These are phyloP conservation scores for Bugula neritina DNA, from an alignment of 2,888 invertebrate genomes.

Conservation along the genomic window DNA sequence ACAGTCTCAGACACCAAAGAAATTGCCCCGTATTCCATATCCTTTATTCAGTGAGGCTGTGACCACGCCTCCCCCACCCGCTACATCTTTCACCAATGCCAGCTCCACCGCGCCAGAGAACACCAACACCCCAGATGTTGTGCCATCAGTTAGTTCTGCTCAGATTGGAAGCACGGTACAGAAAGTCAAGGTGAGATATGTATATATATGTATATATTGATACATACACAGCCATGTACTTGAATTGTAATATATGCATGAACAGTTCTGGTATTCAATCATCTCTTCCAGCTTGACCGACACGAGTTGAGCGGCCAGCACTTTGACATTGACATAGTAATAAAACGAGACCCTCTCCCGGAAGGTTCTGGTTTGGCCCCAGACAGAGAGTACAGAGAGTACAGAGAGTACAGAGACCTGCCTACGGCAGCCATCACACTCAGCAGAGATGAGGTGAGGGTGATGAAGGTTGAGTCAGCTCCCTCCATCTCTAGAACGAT, in stretches of 20 bases:
- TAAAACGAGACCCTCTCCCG: conserved; percentile 12
- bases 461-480: conserved; percentile 12
- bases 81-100: background rate
- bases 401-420: background rate
- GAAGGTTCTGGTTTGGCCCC: background rate
- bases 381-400: background rate
- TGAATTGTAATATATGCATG: too few species aligned
- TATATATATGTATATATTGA: too few species aligned
- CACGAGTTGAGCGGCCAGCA: too few species aligned
- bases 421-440: conserved; percentile 22
- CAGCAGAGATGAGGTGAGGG: conserved; percentile 3
- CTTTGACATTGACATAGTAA: conserved; percentile 21
- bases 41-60: background rate
- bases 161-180: too few species aligned
- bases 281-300: too few species aligned
- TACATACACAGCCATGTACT: too few species aligned
- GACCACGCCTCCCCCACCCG: background rate
- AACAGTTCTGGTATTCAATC: too few species aligned
- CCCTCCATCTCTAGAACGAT: background rate
- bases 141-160: background rate
- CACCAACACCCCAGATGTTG: conserved; percentile 12
- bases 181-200: too few species aligned
- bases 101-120: background rate
- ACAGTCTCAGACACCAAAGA: background rate
- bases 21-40: background rate